Evolutionary conservation across 2,113 vertebrate genomes (phyloP), one percentile per base, ranked within the genome.

Genomic region (Edolisoma coerulescens): DNA sequence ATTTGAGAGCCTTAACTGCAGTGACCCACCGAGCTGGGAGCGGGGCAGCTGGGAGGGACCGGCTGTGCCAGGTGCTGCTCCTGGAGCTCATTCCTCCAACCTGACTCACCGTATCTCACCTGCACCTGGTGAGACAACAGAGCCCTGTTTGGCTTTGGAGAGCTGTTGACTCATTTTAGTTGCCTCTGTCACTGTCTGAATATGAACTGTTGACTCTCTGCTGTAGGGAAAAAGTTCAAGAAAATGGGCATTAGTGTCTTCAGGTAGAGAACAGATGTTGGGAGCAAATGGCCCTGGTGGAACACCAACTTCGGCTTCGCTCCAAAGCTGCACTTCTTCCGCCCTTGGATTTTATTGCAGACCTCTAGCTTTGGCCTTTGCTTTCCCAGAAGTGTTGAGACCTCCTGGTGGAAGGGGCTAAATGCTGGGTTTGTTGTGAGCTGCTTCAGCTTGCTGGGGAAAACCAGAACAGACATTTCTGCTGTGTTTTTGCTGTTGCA

Each of bases 41-140:
- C 2, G 14, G 65, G 76, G 49, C 0, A 0, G 44, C 33, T 2
- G 1, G 3, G 47, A 78, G 56, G 37, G 28, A 39, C 28, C 0
- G 1, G 50, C 71, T 64, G 35, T 4, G 3, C 83, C 81, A 84
- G 71, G 44, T 79, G 77, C 89, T 78, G 70, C 61, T 76, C 68
- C 39, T 67, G 0, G 11, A 84, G 83, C 73, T 90, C 83, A 63
- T 96, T 94, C 88, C 69, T 93, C 41, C 57, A 39, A 3, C 53
- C 74, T 95, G 90, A 95, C 49, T 96, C 95, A 91, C 64, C 56
- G 2, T 14, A 13, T 68, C 90, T 83, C 90, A 84, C 83, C 92
- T 90, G 93, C 80, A 75, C 32, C 41, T 4, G 10, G 52, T 4
- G n/a, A 89, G 65, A 84, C 53, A 63, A 15, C 82, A 44, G 16